These are phyloP conservation scores for Tragelaphus buxtoni DNA, from an alignment of 2,113 vertebrate genomes.

Conservation along the genomic window DNA sequence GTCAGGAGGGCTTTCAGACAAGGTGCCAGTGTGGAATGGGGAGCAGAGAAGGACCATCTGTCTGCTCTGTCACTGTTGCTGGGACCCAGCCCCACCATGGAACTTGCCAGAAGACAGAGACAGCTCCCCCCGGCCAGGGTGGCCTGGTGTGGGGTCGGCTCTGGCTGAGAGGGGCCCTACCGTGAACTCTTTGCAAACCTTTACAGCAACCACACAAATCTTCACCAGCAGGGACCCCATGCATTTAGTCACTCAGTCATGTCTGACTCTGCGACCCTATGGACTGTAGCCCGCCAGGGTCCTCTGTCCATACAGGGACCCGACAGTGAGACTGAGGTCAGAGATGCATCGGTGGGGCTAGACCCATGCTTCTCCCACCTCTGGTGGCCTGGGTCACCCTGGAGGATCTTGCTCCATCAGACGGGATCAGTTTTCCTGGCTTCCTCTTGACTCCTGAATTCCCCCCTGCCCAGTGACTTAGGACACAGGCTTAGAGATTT, in stretches of 20 bases:
- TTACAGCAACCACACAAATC: rapidly evolving
- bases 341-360: rapidly evolving
- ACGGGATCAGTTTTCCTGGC: not conserved
- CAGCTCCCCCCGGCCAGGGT: rapidly evolving
- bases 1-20: not conserved
- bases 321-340: not conserved
- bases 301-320: not conserved
- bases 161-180: not conserved
- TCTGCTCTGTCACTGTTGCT: rapidly evolving
- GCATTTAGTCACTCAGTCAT: not conserved
- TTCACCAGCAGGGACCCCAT: not conserved
- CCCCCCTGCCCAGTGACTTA: too few relatives aligned
- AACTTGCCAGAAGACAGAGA: not conserved
- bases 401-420: rapidly evolving
- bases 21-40: not conserved
- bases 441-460: not conserved
- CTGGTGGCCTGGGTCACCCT: not conserved
- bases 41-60: not conserved
- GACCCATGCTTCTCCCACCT: not conserved
- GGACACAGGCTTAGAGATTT: not conserved
- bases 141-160: rapidly evolving
- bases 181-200: not conserved
- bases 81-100: not conserved
- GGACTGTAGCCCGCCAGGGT: not conserved
- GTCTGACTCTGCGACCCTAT: not conserved